Evolutionary conservation across 2,797 vertebrate genomes (phyloP).

Genomic region (Urophycis tenuis): DNA sequence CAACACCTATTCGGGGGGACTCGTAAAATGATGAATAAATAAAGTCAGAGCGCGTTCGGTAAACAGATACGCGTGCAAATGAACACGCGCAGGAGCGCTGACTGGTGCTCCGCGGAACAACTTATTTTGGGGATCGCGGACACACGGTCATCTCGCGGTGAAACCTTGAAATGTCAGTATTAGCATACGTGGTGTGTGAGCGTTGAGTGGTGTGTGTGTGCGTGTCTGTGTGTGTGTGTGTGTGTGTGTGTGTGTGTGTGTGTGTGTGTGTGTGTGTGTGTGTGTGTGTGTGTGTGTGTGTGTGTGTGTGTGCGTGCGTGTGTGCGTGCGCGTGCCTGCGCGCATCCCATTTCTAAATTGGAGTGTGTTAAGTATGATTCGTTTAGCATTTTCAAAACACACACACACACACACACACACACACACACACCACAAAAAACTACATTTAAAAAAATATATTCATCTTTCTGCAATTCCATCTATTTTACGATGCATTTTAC

Average conservation of each 20-base stretch:
- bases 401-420: no score
- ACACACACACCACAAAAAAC: no score
- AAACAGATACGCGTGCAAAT: slow-evolving; percentile 23
- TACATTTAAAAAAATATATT: no score
- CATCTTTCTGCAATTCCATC: no score
- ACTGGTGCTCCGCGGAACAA: no score
- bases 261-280: no score
- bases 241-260: not conserved
- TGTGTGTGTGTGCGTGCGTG: not conserved
- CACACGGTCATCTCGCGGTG: not conserved
- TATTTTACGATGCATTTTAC: no score
- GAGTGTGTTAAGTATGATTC: not conserved
- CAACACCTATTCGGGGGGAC: not conserved
- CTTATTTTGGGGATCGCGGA: not conserved
- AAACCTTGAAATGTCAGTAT: slow-evolving; percentile 4
- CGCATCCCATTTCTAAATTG: not conserved
- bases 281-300: not conserved
- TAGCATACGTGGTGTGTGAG: not conserved
- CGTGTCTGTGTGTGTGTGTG: not conserved
- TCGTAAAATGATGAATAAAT: slow-evolving; percentile 8
- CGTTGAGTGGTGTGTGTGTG: not conserved
- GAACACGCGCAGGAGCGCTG: no score
- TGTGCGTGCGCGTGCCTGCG: not conserved
- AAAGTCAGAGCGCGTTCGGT: slow-evolving; percentile 21
- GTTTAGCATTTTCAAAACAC: no score